Percentiles rank a stretch among this genome's conserved stretches.
These are phyloP conservation scores for Macroteleia sp. DNA, from an alignment of 2,888 invertebrate species.

Conservation along the genomic window DNA sequence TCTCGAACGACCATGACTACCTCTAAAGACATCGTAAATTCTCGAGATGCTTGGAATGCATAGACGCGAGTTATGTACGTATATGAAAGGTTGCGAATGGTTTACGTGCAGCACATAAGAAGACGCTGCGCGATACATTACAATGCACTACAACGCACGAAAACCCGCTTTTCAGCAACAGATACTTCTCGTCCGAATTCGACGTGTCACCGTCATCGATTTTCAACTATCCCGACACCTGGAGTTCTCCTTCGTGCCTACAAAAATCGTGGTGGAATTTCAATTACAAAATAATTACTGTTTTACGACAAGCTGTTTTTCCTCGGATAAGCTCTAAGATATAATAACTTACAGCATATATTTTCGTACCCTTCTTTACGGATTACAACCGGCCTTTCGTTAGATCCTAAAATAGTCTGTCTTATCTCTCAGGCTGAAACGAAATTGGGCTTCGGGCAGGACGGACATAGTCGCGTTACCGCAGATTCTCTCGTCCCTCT, in stretches of 20 bases:
- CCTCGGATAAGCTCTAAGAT: background rate
- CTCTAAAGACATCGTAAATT: conserved; percentile 65
- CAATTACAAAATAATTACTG: conserved; percentile 21
- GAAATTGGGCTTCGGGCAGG: conserved; percentile 15
- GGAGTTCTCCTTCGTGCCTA: background rate
- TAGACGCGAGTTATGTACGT: conserved; percentile 64
- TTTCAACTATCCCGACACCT: conserved; percentile 5
- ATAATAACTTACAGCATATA: conserved; percentile 6
- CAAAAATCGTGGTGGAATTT: conserved; percentile 4
- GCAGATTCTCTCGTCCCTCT: too few species aligned
- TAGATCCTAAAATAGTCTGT: conserved; percentile 14
- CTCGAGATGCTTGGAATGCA: conserved; percentile 64
- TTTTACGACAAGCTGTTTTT: background rate
- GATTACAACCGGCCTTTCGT: conserved; percentile 11
- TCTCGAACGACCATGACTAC: conserved; percentile 63
- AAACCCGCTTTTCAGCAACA: conserved; percentile 44
- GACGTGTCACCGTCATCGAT: conserved; percentile 35
- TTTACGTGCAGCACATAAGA: conserved; percentile 63
- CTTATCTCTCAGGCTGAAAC: conserved; percentile 9
- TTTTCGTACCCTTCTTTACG: conserved; percentile 1
- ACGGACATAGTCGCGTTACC: conserved; percentile 18
- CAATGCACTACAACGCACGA: conserved; percentile 38
- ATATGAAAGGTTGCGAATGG: conserved; percentile 65
- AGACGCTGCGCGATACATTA: conserved; percentile 52
- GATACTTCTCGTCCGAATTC: conserved; percentile 47